Conservation (phyloP, 2,113 vertebrate species). For the Xenotilapia caudafasciata region DNA sequence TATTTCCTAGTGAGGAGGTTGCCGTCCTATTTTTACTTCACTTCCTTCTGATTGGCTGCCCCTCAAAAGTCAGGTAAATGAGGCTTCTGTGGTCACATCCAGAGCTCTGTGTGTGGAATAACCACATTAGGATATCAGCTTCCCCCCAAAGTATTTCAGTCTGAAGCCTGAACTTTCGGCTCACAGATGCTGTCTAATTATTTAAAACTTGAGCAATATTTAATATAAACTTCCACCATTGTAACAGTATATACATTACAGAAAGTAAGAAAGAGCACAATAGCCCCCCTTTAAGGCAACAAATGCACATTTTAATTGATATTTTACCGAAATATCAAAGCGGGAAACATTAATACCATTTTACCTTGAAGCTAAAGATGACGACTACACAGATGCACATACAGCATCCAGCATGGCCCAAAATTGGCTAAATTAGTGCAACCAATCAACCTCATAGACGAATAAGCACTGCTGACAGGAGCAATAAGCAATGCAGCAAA, state of each 20-base stretch:
- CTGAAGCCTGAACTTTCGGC: not conserved
- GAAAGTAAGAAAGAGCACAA: not conserved
- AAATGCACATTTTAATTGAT: not conserved
- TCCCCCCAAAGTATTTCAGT: not conserved
- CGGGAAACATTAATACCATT: not conserved
- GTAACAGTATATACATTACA: not conserved
- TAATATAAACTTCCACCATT: not conserved
- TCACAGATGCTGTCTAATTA: not conserved
- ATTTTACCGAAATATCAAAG: not conserved
- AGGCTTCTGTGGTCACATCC: not conserved
- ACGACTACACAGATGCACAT: not conserved
- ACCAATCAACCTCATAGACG: conserved; percentile 1
- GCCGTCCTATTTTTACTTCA: rapidly evolving
- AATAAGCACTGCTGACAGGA: conserved; percentile 1
- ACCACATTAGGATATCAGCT: not conserved
- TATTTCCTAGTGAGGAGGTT: not conserved
- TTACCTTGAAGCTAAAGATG: conserved; percentile 8
- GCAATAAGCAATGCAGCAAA: not conserved
- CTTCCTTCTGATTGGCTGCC: rapidly evolving
- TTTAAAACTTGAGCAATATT: not conserved
- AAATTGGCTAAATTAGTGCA: not conserved
- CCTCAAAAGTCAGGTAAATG: not conserved
- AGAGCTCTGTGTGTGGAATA: not conserved
- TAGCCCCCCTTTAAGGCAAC: not conserved
- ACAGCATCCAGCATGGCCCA: not conserved